phyloP scores from a whole-genome alignment of 2,888 invertebrate species.

The Apamea monoglypha region DNA sequence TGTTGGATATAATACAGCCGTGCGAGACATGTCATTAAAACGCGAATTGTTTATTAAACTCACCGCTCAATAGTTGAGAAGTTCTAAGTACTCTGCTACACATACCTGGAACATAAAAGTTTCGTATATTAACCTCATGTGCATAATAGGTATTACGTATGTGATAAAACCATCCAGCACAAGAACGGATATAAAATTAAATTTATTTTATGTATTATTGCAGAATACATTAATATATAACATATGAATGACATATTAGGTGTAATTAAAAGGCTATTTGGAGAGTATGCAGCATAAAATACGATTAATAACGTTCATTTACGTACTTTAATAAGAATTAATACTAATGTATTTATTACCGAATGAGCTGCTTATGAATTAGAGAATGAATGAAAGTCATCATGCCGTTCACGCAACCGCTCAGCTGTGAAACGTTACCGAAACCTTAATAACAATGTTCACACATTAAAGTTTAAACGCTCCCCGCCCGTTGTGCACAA shows the following conservation, averaged over 20 bases:
- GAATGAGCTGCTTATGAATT: constrained; percentile 24
- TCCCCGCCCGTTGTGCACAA: constrained; percentile 83
- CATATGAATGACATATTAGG: constrained; percentile 10
- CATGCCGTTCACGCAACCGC: neutral
- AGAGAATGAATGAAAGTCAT: constrained; percentile 56
- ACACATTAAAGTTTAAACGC: constrained; percentile 79
- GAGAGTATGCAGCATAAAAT: constrained; percentile 16
- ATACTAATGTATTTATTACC: constrained; percentile 27
- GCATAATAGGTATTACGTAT: constrained; percentile 3
- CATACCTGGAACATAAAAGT: constrained; percentile 67
- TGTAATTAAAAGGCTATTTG: constrained; percentile 24
- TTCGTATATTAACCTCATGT: constrained; percentile 31
- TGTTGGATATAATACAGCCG: constrained; percentile 76
- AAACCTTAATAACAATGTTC: constrained; percentile 83
- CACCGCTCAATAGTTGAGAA: constrained; percentile 66
- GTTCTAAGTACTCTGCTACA: constrained; percentile 27
- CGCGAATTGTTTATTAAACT: constrained; percentile 71
- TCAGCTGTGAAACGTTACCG: constrained; percentile 54
- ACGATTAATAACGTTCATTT: constrained; percentile 1
- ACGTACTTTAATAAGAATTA: constrained; percentile 7
- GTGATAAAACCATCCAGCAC: constrained; percentile 13
- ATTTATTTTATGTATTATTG: constrained; percentile 28
- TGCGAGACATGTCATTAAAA: constrained; percentile 73
- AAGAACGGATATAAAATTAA: constrained; percentile 7
- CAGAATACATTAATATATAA: constrained; percentile 13